Percentiles rank a stretch among this genome's conserved stretches.
Evolutionary conservation across 2,113 vertebrate species (phyloP).

Genomic region (Zeus faber): DNA sequence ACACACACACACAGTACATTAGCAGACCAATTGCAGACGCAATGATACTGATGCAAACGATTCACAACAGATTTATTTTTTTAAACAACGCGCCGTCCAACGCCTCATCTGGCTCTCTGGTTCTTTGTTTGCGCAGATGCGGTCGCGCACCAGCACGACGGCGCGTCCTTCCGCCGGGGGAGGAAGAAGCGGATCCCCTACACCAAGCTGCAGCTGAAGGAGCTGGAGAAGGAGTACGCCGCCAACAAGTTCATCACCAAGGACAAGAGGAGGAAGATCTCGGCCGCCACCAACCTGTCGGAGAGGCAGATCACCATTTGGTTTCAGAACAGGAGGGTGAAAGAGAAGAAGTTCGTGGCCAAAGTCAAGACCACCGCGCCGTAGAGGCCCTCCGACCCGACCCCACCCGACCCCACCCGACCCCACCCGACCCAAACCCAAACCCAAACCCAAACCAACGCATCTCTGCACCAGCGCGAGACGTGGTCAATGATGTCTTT

Average conservation of each 20-base stretch:
- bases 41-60: background rate
- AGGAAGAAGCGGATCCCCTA: slow-evolving; percentile 94
- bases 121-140: slow-evolving; percentile 78
- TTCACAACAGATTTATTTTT: too few relatives aligned
- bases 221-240: slow-evolving; percentile 92
- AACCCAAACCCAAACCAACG: too few relatives aligned
- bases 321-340: slow-evolving; percentile 94
- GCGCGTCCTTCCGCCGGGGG: slow-evolving; percentile 86
- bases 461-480: too few relatives aligned
- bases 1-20: background rate
- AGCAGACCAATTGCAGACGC: background rate
- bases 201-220: slow-evolving; percentile 89
- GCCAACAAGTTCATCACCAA: slow-evolving; percentile 96
- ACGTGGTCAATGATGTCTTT: too few relatives aligned
- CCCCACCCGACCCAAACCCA: too few relatives aligned
- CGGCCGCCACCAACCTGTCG: slow-evolving; percentile 84
- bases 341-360: slow-evolving; percentile 92
- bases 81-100: background rate
- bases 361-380: slow-evolving; percentile 84
- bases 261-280: slow-evolving; percentile 93
- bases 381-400: slow-evolving; percentile 52
- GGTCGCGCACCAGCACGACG: slow-evolving; percentile 79
- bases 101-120: background rate
- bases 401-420: too few relatives aligned
- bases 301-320: slow-evolving; percentile 96